These are phyloP conservation scores for Notoglanidium macrostoma DNA, from an alignment of 2,797 vertebrate species.

Conservation along the genomic window DNA sequence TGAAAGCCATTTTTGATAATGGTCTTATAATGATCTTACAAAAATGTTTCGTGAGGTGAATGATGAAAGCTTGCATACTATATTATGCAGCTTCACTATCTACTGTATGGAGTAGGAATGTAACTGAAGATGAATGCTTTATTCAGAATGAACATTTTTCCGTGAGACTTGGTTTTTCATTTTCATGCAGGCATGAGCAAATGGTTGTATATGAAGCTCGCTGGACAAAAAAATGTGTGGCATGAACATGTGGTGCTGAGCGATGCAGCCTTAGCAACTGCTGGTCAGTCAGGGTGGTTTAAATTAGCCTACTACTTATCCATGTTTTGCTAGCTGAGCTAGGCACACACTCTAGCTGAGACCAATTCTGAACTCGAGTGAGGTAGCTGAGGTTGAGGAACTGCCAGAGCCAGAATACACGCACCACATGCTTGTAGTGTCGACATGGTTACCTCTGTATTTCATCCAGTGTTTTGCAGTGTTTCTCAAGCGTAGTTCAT, in stretches of 20 bases:
- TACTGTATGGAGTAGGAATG: not conserved
- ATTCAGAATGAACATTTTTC: not conserved
- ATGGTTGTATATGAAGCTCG: not conserved
- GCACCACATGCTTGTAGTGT: not conserved
- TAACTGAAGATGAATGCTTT: not conserved
- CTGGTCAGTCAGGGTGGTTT: not conserved
- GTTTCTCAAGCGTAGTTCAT: constrained; percentile 3
- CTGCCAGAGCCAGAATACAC: not conserved
- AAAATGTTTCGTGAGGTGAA: not conserved
- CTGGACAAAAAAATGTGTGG: not conserved
- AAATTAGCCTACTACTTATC: not conserved
- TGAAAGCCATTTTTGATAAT: not conserved
- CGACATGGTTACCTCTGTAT: not conserved
- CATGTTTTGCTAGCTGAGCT: not conserved
- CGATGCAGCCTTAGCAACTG: not conserved
- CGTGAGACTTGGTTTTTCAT: not conserved
- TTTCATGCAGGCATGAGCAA: not conserved
- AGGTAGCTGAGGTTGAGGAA: not conserved
- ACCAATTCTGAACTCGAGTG: not conserved
- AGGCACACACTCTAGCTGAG: not conserved
- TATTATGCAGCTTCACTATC: not conserved
- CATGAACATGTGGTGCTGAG: too few relatives aligned
- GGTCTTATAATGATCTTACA: not conserved
- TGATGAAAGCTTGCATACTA: not conserved
- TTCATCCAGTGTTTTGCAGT: not conserved